Base-by-base conservation (phyloP, 2,888 invertebrate genomes). In the Ophion ellenae region DNA sequence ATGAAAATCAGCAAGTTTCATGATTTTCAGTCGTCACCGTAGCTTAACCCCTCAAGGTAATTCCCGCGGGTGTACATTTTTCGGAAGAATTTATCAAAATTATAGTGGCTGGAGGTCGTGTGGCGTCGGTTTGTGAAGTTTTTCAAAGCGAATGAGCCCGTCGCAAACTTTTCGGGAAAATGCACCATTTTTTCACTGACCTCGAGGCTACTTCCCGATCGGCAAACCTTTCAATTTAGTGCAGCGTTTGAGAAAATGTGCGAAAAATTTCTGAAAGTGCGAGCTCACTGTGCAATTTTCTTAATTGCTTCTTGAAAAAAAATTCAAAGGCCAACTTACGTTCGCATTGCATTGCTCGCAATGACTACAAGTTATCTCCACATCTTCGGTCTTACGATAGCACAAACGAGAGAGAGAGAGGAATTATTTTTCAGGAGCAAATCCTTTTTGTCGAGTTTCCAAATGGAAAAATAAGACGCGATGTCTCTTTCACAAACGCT, bases 281-380 rank as follows among this genome's bases (percentile, higher is more conserved):
- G 53, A 53, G 53, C 53, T 17, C 53, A 14, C 17, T 14, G 17
- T 10, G 14, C 14, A 53, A 53, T 53, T 17, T 53, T 53, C 53
- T 17, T 53, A 5, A 53, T 53, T 4, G 53, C 53, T 53, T 53
- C 14, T 17, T 53, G 53, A 45, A 28, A n/a, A n/a, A 32, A 73
- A 73, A 78, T 14, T 53, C 17, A 14, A 17, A 53, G 53, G 53
- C 53, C 47, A 70, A 93, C 94, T 94, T 94, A 94, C 94, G 79
- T 88, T 88, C 17, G 83, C 93, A 85, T 93, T 93, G 89, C 93
- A 94, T 88, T 93, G 93, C 89, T 93, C 93, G 88, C 93, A 94
- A 89, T 92, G 93, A 92, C 91, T 91, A 92, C 89, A 90, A 75
- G 91, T 93, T 90, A 93, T 90, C 89, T 93, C 93, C 93, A 90